Percentiles rank a stretch among this genome's conserved stretches.
Conservation (phyloP, 2,797 vertebrate genomes). For the Hipposideros larvatus region DNA sequence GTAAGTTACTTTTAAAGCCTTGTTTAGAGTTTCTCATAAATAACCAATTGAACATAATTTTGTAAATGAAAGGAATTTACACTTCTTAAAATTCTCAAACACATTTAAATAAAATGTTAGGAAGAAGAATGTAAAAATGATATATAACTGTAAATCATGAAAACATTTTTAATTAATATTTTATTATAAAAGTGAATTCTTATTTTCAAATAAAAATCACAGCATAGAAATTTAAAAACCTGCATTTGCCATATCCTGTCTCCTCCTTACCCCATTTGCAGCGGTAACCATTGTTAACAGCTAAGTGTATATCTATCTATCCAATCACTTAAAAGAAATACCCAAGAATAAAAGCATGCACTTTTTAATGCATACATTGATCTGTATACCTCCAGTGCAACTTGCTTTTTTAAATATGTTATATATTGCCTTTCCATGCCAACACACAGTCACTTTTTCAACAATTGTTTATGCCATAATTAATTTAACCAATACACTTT, state of each 20-base stretch:
- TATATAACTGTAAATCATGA: background rate
- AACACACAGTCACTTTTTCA: background rate
- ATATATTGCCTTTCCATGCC: background rate
- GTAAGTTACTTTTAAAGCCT: slow-evolving; percentile 82
- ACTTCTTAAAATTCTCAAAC: slow-evolving; percentile 39
- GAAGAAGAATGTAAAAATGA: slow-evolving; percentile 46
- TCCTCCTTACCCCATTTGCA: background rate
- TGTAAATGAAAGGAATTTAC: slow-evolving; percentile 25
- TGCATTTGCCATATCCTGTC: background rate
- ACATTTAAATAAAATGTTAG: slow-evolving; percentile 40
- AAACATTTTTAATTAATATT: background rate
- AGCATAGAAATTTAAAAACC: background rate
- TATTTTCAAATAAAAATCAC: slow-evolving; percentile 20
- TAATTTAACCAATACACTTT: background rate
- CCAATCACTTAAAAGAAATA: background rate
- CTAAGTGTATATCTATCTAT: background rate
- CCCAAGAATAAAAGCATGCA: slow-evolving; percentile 34
- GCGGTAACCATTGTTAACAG: slow-evolving; percentile 6
- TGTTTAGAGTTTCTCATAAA: slow-evolving; percentile 26
- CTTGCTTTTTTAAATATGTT: slow-evolving; percentile 29
- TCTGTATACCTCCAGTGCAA: background rate
- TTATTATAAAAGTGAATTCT: slow-evolving; percentile 31
- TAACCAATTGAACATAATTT: slow-evolving; percentile 40
- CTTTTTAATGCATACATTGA: background rate
- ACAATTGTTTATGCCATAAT: background rate